Evolutionary conservation across 2,797 vertebrate species (phyloP).

Genomic region (Anguilla megastoma): DNA sequence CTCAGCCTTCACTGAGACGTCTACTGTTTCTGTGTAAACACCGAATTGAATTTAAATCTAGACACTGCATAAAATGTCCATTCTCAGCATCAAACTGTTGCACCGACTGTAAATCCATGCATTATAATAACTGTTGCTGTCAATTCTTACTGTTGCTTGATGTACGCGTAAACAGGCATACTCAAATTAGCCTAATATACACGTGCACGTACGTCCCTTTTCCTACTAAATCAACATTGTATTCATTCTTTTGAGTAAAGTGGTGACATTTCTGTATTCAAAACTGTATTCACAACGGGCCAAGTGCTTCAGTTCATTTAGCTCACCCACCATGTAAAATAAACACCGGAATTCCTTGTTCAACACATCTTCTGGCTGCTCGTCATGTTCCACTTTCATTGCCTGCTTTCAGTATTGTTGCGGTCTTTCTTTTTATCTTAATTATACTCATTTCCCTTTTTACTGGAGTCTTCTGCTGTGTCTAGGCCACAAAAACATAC

Average conservation of each 20-base stretch:
- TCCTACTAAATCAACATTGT: too few relatives aligned
- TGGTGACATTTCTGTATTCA: too few relatives aligned
- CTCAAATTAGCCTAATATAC: neutral
- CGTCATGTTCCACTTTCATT: too few relatives aligned
- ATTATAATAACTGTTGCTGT: neutral
- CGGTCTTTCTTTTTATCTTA: too few relatives aligned
- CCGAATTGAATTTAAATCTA: neutral
- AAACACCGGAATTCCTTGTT: too few relatives aligned
- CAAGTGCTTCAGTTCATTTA: neutral
- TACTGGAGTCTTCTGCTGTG: too few relatives aligned
- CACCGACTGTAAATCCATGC: neutral
- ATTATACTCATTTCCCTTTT: too few relatives aligned
- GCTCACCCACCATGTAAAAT: neutral
- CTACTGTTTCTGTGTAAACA: neutral
- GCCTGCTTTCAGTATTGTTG: too few relatives aligned
- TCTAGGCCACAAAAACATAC: too few relatives aligned
- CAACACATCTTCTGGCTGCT: too few relatives aligned
- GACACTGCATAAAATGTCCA: neutral
- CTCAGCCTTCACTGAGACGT: neutral
- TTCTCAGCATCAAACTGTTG: neutral
- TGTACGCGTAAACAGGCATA: neutral
- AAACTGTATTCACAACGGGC: neutral
- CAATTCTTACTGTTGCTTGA: neutral
- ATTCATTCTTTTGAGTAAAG: neutral
- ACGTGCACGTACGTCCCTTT: too few relatives aligned